These are phyloP conservation scores for Craniophora ligustri DNA, from an alignment of 2,888 invertebrate species.

Conservation along the genomic window DNA sequence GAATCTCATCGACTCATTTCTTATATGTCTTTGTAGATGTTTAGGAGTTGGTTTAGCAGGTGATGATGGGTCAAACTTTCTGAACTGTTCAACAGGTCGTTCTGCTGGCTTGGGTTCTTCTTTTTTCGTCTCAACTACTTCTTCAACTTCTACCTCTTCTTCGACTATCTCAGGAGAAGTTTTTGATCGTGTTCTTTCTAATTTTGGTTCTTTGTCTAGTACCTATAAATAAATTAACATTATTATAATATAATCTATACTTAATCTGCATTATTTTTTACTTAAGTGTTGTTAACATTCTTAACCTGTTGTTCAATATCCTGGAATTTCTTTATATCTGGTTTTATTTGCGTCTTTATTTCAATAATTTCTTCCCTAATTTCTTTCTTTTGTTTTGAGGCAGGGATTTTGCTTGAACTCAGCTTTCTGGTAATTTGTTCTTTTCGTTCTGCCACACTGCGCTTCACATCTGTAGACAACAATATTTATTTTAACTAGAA, in stretches of 20 bases:
- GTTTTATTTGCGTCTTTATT: conserved; percentile 91
- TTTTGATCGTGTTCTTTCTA: conserved; percentile 79
- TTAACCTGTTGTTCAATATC: conserved; percentile 84
- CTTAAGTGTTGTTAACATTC: background rate
- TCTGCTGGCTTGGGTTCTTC: conserved; percentile 75
- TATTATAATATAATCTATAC: background rate
- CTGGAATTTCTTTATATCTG: conserved; percentile 86
- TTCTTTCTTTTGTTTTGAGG: conserved; percentile 92
- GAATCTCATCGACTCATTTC: conserved; percentile 87
- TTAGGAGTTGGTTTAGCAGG: conserved; percentile 86
- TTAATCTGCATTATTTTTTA: background rate
- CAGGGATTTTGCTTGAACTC: conserved; percentile 91
- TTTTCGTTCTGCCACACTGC: conserved; percentile 93
- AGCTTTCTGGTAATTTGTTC: conserved; percentile 93
- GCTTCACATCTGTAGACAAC: conserved; percentile 83
- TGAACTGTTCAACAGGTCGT: conserved; percentile 77
- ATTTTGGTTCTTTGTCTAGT: conserved; percentile 77
- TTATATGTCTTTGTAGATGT: conserved; percentile 86
- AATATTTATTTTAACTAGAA: background rate
- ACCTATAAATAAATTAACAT: conserved; percentile 64
- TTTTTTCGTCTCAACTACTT: conserved; percentile 63
- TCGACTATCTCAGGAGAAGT: conserved; percentile 77
- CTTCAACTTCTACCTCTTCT: conserved; percentile 67
- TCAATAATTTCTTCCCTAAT: conserved; percentile 92
- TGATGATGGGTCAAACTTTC: conserved; percentile 83